Evolutionary conservation across 2,797 vertebrate genomes (phyloP).

Genomic region (Etheostoma perlongum): DNA sequence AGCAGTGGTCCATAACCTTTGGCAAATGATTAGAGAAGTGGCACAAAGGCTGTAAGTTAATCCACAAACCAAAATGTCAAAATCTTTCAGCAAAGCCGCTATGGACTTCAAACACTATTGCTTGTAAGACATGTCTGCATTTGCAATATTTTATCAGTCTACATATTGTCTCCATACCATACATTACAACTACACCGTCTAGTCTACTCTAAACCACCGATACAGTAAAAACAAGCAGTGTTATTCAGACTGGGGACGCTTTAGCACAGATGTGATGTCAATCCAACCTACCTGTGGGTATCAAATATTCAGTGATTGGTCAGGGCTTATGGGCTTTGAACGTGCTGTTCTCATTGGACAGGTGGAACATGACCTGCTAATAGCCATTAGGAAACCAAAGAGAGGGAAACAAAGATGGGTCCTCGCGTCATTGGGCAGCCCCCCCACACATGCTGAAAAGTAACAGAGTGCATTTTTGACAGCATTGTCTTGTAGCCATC

Average conservation of each 20-base stretch:
- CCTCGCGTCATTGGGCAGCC: slow-evolving; percentile 45
- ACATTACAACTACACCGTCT: not conserved
- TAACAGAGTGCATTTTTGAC: slow-evolving; percentile 37
- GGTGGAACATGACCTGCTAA: slow-evolving; percentile 85
- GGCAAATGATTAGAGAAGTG: slow-evolving; percentile 13
- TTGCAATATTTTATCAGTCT: slow-evolving; percentile 17
- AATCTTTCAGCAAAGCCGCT: not conserved
- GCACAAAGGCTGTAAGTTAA: slow-evolving; percentile 4
- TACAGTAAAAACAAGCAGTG: slow-evolving; percentile 30
- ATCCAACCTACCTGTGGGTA: slow-evolving; percentile 63
- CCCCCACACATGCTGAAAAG: slow-evolving; percentile 32
- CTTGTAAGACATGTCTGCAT: slow-evolving; percentile 14
- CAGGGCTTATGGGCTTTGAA: slow-evolving; percentile 80
- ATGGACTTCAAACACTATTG: not conserved
- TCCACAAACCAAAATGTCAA: slow-evolving; percentile 4
- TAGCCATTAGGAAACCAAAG: slow-evolving; percentile 79
- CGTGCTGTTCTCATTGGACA: slow-evolving; percentile 64
- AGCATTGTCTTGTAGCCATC: not conserved
- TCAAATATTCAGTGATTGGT: slow-evolving; percentile 88
- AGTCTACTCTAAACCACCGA: slow-evolving; percentile 23
- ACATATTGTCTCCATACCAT: not conserved
- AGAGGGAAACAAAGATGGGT: slow-evolving; percentile 77
- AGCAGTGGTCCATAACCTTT: slow-evolving; percentile 2
- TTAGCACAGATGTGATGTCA: slow-evolving; percentile 53
- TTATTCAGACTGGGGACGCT: slow-evolving; percentile 47